Base-by-base conservation (phyloP, 2,113 vertebrate species). In the Nycticebus coucang region DNA sequence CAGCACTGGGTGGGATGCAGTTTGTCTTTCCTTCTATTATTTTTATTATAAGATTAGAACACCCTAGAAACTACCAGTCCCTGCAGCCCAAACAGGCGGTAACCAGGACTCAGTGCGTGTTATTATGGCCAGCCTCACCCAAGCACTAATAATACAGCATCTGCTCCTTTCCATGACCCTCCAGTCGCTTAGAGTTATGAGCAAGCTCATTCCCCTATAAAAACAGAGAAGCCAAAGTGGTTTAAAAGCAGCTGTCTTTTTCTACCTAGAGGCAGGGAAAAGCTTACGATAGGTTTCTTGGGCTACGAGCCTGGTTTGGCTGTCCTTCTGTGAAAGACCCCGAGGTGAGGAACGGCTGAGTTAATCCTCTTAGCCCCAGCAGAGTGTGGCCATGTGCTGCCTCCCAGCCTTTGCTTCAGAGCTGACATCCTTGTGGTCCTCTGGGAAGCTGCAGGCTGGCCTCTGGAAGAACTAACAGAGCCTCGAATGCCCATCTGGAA, bases 61-160 rank as follows among this genome's bases (percentile, higher is more conserved):
- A 81, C 57, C 80, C 80, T 92, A 45, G 96, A 72, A 55, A 96
- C 94, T 41, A 33, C 45, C 71, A 81, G 83, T 24, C 50, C 55
- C 87, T 22, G 3, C 66, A n/a, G 9, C 60, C 93, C 72, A 93
- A 86, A 90, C 66, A 75, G 87, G 50, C 64, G 8, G 64, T 91
- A n/a, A 84, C 64, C 60, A 33, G 37, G 89, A 59, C 18, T 35
- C n/a, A 0, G 4, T 1, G 24, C 7, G 0, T 69, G 59, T 68
- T n/a, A 79, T 45, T 28, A 37, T 1, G 3, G 35, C 68, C 81
- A 28, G 55, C 81, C 64, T 93, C 28, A 37, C 89, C 82, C 82
- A 10, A 59, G n/a, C 64, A 28, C 66, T 33, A 28, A 55, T 53
- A 50, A 62, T 1, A 6, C 37, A 33, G 37, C 33, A 19, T 66